Percentiles rank a stretch among this genome's conserved stretches.
Conservation (phyloP, 2,888 invertebrate genomes). For the Girardia tigrina region DNA sequence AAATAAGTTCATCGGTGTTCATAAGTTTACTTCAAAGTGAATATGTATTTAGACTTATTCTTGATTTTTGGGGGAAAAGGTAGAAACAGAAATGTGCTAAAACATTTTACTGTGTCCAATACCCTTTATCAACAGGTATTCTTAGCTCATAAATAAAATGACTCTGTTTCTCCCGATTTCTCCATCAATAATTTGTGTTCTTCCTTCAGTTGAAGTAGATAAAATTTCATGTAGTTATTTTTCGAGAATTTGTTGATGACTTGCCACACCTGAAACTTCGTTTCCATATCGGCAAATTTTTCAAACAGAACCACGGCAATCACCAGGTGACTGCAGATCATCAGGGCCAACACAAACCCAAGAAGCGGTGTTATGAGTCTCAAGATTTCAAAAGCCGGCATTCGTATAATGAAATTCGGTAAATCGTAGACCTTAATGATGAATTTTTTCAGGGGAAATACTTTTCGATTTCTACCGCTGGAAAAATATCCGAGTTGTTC, state of each 20-base stretch:
- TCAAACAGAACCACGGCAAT: not conserved
- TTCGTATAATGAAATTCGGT: not conserved
- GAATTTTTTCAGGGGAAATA: not conserved
- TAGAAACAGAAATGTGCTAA: too few relatives aligned
- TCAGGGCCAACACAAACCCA: not conserved
- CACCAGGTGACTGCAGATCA: not conserved
- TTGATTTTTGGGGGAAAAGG: too few relatives aligned
- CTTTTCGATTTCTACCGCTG: not conserved
- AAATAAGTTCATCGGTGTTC: too few relatives aligned
- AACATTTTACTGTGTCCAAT: too few relatives aligned
- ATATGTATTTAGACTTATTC: too few relatives aligned
- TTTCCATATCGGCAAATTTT: not conserved
- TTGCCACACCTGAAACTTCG: not conserved
- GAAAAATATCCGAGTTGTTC: not conserved
- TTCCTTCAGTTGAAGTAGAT: not conserved
- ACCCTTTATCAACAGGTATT: too few relatives aligned
- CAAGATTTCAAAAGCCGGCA: not conserved
- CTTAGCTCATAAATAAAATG: too few relatives aligned
- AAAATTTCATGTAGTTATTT: slow-evolving; percentile 19
- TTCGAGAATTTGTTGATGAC: not conserved
- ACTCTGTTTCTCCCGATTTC: not conserved
- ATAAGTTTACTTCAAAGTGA: too few relatives aligned
- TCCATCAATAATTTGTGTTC: not conserved
- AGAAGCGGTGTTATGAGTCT: not conserved
- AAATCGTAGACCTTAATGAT: not conserved